A percentile compares a stretch with the other conserved stretches of the same genome.
Conservation (phyloP, 2,797 vertebrate species). For the Telmatherina bonti region DNA sequence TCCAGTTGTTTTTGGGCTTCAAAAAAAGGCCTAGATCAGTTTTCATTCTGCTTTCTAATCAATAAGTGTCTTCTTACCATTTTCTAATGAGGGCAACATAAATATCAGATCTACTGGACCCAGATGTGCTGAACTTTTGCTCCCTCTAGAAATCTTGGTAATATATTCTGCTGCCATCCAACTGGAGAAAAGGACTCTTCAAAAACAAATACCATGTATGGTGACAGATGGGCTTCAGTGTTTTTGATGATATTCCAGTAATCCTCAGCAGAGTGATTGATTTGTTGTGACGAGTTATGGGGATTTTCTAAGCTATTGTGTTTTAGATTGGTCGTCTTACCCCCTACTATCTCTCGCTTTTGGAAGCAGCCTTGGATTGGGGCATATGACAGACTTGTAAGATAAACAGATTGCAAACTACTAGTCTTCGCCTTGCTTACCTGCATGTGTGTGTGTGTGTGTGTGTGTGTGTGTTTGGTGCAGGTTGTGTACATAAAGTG, state of each 20-base stretch:
- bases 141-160: slow-evolving; percentile 21
- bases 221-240: slow-evolving; percentile 55
- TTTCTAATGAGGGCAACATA: slow-evolving; percentile 31
- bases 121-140: slow-evolving; percentile 11
- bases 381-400: slow-evolving; percentile 34
- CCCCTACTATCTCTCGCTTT: neutral
- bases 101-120: slow-evolving; percentile 9
- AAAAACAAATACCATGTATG: slow-evolving; percentile 40
- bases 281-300: slow-evolving; percentile 39
- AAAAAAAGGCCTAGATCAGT: slow-evolving; percentile 4
- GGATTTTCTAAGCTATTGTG: slow-evolving; percentile 17
- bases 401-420: slow-evolving; percentile 25
- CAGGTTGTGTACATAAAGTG: neutral
- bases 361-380: slow-evolving; percentile 28
- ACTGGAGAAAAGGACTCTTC: slow-evolving; percentile 27
- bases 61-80: slow-evolving; percentile 12
- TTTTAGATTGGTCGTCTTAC: slow-evolving; percentile 10
- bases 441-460: slow-evolving; percentile 9
- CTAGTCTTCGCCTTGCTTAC: slow-evolving; percentile 18
- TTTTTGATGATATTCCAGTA: slow-evolving; percentile 41
- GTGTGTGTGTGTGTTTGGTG: neutral
- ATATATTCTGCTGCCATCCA: slow-evolving; percentile 33
- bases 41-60: slow-evolving; percentile 15
- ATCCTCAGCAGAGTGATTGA: slow-evolving; percentile 58
- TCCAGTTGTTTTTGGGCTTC: slow-evolving; percentile 39